Base-by-base conservation (phyloP, 2,797 vertebrate genomes). In the Columba guinea region DNA sequence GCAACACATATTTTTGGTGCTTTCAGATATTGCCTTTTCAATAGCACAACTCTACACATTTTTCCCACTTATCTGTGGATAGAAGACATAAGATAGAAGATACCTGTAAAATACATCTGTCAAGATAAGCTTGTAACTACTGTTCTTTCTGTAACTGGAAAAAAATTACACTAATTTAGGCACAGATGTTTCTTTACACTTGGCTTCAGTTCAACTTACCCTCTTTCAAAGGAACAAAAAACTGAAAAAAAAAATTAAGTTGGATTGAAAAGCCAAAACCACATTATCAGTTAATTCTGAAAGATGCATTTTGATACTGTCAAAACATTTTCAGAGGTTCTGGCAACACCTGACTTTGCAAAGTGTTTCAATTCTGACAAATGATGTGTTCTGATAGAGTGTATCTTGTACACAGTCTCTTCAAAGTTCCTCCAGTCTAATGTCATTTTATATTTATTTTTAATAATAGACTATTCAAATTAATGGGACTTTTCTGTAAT, bases 261-360 rank as follows among this genome's bases (percentile, higher is more conserved):
- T 55, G 39, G 52, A 69, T 59, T 1, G 2, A 87, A 84, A 90
- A 84, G 55, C 35, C 49, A 80, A 77, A 94, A 7, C 19, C 60
- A 14, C 26, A 68, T 35, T 53, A 79, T 34, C 37, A 49, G 11
- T 78, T 87, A 14, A 71, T 89, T 75, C 35, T 30, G 81, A 75
- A 88, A 81, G 53, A 37, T 34, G 1, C 10, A 18, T 85, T 93
- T 85, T 85, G 46, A 71, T 53, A 28, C 30, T 65, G n/a, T 87
- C 71, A 74, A 52, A 93, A 87, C 49, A 59, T 83, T 84, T 93
- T 39, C 89, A 92, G 84, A 39, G 13, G 34, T 82, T 56, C 69
- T 93, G 89, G 67, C 76, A 93, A 52, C 11, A 71, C 37, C 63
- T 83, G 74, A 48, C 68, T 91, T 51, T 1, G 8, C 13, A 30